A percentile compares a stretch with the other conserved stretches of the same genome.
These are phyloP conservation scores for Mesitornis unicolor DNA, from an alignment of 2,113 vertebrate genomes.

Conservation along the genomic window DNA sequence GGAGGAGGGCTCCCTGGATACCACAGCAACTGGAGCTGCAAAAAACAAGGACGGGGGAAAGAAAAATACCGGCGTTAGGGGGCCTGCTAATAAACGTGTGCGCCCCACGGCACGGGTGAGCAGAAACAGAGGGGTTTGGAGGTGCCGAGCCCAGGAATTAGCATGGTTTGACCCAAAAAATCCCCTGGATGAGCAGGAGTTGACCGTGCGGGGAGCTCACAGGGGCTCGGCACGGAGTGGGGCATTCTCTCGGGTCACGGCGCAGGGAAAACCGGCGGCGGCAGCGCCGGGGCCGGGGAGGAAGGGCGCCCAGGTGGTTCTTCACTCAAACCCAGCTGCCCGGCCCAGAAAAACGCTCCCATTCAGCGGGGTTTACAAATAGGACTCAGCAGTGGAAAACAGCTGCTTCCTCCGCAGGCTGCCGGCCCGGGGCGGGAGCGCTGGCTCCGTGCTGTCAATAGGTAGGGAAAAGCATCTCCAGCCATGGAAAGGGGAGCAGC, in stretches of 20 bases:
- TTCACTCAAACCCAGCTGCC: background rate
- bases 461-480: background rate
- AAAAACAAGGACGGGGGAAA: conserved; percentile 57
- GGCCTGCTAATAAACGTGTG: background rate
- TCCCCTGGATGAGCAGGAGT: background rate
- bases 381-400: conserved; percentile 20
- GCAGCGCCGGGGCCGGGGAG: background rate
- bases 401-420: conserved; percentile 44
- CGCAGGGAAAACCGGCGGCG: fast-evolving
- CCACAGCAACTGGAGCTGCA: conserved; percentile 69
- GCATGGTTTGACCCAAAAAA: fast-evolving
- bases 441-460: fast-evolving
- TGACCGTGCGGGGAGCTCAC: background rate
- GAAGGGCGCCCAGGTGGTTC: conserved; percentile 56
- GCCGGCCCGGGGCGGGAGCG: background rate
- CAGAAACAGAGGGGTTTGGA: fast-evolving
- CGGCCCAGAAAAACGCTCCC: background rate
- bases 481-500: fast-evolving
- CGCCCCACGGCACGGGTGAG: fast-evolving
- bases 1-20: conserved; percentile 71
- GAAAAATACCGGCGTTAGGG: conserved; percentile 23
- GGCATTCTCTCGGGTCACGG: fast-evolving
- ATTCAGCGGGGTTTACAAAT: conserved; percentile 20
- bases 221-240: fast-evolving
- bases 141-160: fast-evolving